These are phyloP conservation scores for Eulemur rubriventer DNA, from an alignment of 2,797 vertebrate species.

Conservation along the genomic window DNA sequence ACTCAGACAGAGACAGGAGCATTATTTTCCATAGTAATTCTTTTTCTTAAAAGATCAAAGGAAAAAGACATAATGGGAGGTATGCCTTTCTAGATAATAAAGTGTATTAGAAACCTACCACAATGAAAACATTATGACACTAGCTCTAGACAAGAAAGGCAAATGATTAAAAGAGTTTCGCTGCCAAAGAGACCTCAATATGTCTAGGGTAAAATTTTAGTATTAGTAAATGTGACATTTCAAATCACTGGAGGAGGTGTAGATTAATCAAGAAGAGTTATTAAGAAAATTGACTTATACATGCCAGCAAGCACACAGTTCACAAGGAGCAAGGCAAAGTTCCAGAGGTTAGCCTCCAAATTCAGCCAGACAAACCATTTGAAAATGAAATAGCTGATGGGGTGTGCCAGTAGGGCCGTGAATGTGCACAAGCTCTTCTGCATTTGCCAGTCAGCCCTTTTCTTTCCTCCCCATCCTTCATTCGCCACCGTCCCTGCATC, in stretches of 20 bases:
- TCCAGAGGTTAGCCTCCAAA: background rate
- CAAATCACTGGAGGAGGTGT: background rate
- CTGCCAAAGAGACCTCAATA: background rate
- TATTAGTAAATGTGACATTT: constrained; percentile 34
- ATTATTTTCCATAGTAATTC: background rate
- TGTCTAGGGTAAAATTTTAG: background rate
- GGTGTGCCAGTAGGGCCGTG: background rate
- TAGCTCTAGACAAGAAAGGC: background rate
- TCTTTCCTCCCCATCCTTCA: background rate
- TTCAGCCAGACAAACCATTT: background rate
- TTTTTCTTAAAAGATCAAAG: constrained; percentile 33
- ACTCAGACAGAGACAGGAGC: background rate
- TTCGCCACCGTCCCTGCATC: background rate
- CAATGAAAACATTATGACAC: background rate
- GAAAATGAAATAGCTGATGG: background rate
- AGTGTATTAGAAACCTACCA: background rate
- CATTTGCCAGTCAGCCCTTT: background rate
- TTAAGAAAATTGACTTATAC: background rate
- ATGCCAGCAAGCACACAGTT: background rate
- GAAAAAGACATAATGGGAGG: background rate
- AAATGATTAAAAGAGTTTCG: background rate
- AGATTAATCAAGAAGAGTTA: background rate
- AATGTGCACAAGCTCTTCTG: background rate
- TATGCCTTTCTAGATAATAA: background rate
- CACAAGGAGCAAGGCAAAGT: background rate